A percentile compares a stretch with the other conserved stretches of the same genome.
These are phyloP conservation scores for Eurytoma californica DNA, from an alignment of 2,888 invertebrate species.

Conservation along the genomic window DNA sequence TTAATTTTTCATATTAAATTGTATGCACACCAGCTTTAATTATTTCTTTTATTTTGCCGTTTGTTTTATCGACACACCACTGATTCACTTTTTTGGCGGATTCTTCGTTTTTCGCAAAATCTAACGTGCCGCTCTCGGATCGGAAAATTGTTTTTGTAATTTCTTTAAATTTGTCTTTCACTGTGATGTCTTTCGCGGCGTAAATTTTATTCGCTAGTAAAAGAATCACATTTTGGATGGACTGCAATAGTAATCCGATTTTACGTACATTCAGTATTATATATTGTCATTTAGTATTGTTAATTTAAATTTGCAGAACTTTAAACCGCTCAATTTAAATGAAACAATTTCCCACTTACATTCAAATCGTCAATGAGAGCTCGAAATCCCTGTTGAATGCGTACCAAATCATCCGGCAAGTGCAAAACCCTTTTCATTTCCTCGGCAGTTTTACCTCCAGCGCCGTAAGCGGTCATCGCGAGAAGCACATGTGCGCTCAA, in stretches of 20 bases:
- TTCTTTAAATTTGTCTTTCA: constrained; percentile 78
- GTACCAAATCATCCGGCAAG: constrained; percentile 57
- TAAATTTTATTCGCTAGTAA: constrained; percentile 86
- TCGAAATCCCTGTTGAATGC: constrained; percentile 60
- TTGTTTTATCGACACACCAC: constrained; percentile 88
- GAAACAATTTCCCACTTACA: constrained; percentile 50
- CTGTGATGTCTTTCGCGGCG: constrained; percentile 75
- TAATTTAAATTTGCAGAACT: too few relatives aligned
- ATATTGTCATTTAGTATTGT: too few relatives aligned
- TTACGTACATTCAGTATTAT: too few relatives aligned
- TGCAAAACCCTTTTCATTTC: constrained; percentile 61
- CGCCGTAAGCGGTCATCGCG: constrained; percentile 66
- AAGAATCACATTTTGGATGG: constrained; percentile 78
- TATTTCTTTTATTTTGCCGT: constrained; percentile 87
- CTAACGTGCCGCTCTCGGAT: constrained; percentile 79
- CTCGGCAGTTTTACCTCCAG: constrained; percentile 61
- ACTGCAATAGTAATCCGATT: constrained; percentile 59
- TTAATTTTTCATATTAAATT: neutral
- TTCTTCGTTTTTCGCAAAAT: constrained; percentile 78
- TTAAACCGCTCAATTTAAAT: too few relatives aligned
- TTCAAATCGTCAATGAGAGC: constrained; percentile 61
- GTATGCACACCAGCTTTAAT: constrained; percentile 76
- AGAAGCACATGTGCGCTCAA: constrained; percentile 69
- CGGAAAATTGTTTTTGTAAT: constrained; percentile 80
- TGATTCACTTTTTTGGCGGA: constrained; percentile 81